Percentiles rank a stretch among this genome's conserved stretches.
Evolutionary conservation across 2,113 vertebrate species (phyloP).

Genomic region (Leuciscus idus): DNA sequence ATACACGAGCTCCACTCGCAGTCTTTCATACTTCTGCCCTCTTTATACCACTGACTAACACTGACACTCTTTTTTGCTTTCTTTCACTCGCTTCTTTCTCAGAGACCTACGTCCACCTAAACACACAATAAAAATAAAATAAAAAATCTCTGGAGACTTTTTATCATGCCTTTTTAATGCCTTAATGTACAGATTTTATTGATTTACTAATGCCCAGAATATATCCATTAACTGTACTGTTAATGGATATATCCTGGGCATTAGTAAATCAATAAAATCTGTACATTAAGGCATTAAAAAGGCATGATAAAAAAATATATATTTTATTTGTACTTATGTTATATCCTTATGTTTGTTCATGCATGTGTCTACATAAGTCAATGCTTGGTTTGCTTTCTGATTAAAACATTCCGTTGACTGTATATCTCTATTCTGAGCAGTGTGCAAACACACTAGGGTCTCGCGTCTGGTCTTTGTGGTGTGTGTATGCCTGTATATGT

Average conservation of each 20-base stretch:
- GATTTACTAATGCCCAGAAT: too few relatives aligned
- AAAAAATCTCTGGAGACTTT: too few relatives aligned
- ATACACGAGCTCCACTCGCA: slow-evolving; percentile 21
- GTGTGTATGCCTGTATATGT: slow-evolving; percentile 31
- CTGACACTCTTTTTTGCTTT: neutral
- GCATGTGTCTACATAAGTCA: neutral
- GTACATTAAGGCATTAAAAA: neutral
- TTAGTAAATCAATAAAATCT: neutral
- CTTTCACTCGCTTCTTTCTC: neutral
- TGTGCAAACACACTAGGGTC: slow-evolving; percentile 19
- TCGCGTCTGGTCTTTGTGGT: slow-evolving; percentile 15
- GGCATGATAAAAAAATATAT: neutral
- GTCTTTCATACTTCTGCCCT: slow-evolving; percentile 3
- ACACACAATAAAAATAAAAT: neutral
- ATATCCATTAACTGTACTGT: too few relatives aligned
- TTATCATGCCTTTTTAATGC: too few relatives aligned
- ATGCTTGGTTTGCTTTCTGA: slow-evolving; percentile 17
- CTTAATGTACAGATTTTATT: too few relatives aligned
- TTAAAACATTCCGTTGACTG: neutral
- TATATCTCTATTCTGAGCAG: slow-evolving; percentile 3
- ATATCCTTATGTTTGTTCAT: neutral
- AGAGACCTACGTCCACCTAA: neutral
- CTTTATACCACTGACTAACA: neutral
- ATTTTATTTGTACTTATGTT: neutral
- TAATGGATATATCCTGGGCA: neutral